Percentiles rank a stretch among this genome's conserved stretches.
phyloP scores from a whole-genome alignment of 2,797 vertebrate genomes.

The Emys orbicularis region DNA sequence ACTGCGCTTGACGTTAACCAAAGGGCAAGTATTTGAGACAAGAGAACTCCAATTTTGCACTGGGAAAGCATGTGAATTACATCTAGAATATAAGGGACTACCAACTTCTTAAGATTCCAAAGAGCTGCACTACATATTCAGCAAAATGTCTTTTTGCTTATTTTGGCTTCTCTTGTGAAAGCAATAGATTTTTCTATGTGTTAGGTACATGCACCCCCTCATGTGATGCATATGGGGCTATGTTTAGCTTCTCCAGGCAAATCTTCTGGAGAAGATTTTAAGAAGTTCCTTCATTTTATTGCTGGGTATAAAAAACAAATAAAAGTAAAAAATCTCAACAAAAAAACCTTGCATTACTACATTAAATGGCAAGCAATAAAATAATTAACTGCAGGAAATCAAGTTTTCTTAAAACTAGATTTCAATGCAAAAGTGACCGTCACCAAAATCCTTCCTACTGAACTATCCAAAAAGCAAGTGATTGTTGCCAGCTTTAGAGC shows the following conservation, averaged over 20 bases:
- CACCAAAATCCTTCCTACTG: neutral
- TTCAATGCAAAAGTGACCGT: neutral
- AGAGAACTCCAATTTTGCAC: neutral
- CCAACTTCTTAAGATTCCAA: neutral
- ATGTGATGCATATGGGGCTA: rapidly evolving
- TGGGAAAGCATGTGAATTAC: neutral
- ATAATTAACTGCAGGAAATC: neutral
- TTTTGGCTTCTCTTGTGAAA: neutral
- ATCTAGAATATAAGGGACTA: neutral
- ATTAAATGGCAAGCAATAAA: neutral
- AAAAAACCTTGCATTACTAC: neutral
- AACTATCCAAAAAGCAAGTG: neutral
- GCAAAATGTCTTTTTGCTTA: neutral
- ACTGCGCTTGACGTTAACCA: neutral
- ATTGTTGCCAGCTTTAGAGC: neutral
- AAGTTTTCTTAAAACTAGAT: neutral
- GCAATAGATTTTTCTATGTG: neutral
- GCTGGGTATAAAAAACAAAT: rapidly evolving
- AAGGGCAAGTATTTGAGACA: neutral
- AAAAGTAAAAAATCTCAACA: neutral
- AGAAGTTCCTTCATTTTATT: neutral
- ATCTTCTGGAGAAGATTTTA: neutral
- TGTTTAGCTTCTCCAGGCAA: neutral
- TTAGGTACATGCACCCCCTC: rapidly evolving
- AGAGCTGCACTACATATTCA: neutral